phyloP scores from a whole-genome alignment of 2,113 vertebrate species.

The Empidonax traillii region DNA sequence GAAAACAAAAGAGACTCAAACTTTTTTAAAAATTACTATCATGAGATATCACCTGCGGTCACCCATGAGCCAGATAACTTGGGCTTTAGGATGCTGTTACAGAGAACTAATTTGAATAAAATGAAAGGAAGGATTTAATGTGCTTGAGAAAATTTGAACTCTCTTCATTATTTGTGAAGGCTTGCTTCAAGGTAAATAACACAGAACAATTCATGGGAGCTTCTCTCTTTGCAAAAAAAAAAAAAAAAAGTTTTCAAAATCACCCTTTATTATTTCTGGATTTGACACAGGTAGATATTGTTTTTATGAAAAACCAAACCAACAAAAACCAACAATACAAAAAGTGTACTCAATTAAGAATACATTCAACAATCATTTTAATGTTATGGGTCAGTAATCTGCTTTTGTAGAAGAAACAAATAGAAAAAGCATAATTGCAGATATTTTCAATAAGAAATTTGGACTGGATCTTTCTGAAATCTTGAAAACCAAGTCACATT shows the following conservation, averaged over 20 bases:
- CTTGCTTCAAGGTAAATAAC: background rate
- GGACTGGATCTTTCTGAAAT: background rate
- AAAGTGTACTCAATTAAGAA: background rate
- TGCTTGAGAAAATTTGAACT: background rate
- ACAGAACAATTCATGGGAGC: background rate
- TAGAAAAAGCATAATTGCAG: background rate
- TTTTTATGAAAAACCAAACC: background rate
- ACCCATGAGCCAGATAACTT: background rate
- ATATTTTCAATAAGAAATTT: background rate
- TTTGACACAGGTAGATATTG: background rate
- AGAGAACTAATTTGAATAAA: background rate
- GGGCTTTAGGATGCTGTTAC: background rate
- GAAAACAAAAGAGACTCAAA: background rate
- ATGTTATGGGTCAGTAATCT: background rate
- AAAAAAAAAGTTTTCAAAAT: background rate
- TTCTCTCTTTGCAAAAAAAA: background rate
- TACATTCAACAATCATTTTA: background rate
- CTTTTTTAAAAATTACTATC: background rate
- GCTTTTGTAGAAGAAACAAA: background rate
- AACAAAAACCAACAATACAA: background rate
- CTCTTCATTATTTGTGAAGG: background rate
- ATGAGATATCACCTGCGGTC: background rate
- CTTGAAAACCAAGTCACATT: background rate
- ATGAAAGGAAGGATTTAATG: background rate
- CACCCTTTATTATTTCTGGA: background rate